These are phyloP conservation scores for Anarsia innoxiella DNA, from an alignment of 2,888 invertebrate species.

Conservation along the genomic window DNA sequence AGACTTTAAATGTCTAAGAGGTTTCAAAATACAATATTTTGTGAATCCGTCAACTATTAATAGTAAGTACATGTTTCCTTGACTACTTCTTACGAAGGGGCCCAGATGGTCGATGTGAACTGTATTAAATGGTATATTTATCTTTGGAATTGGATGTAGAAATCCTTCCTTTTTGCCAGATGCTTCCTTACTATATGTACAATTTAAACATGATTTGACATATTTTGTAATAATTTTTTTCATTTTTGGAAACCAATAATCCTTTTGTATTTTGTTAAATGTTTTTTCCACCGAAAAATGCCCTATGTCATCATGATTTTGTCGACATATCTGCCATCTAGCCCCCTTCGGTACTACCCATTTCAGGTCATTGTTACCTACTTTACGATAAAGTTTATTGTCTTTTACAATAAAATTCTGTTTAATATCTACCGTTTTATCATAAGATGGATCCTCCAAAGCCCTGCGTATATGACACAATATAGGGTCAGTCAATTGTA, in stretches of 20 bases:
- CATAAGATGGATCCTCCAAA: constrained; percentile 23
- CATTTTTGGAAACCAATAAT: constrained; percentile 32
- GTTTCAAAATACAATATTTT: constrained; percentile 6
- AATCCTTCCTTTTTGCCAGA: constrained; percentile 7
- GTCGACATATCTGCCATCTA: constrained; percentile 19
- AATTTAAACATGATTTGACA: constrained; percentile 32
- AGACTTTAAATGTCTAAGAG: constrained; percentile 3
- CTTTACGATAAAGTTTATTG: constrained; percentile 10
- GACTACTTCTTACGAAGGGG: constrained; percentile 17
- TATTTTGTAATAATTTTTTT: constrained; percentile 27
- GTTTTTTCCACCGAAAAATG: constrained; percentile 20
- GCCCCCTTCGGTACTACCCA: constrained; percentile 22
- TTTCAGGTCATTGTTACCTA: constrained; percentile 12
- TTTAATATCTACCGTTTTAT: constrained; percentile 15
- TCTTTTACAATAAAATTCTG: constrained; percentile 16
- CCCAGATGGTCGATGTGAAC: constrained; percentile 22
- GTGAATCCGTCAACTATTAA: constrained; percentile 3
- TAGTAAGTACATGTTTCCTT: constrained; percentile 16
- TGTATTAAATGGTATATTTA: constrained; percentile 18
- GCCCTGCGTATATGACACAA: constrained; percentile 10
- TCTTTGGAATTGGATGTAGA: constrained; percentile 19
- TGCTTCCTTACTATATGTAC: constrained; percentile 22
- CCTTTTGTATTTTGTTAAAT: neutral
- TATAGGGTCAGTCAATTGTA: constrained; percentile 16
- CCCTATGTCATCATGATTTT: constrained; percentile 26